Evolutionary conservation across 1,140 invertebrate species (phyloP).

Genomic region (Spodoptera frugiperda): DNA sequence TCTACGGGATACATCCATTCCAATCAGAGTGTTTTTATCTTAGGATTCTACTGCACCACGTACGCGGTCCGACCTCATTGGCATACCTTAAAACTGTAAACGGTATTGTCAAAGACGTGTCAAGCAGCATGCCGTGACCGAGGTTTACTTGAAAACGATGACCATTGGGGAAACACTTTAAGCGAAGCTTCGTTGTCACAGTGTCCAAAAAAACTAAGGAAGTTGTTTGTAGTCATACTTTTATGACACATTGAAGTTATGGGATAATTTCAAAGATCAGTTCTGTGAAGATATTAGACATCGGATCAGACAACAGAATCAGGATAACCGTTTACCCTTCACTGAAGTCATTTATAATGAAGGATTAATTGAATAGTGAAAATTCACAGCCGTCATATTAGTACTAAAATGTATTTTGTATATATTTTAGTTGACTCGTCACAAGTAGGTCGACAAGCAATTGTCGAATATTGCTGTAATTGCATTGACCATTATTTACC

Average conservation of each 20-base stretch:
- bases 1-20: background rate
- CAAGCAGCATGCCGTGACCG: constrained; percentile 53
- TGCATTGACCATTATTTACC: too few relatives aligned
- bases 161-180: constrained; percentile 52
- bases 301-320: background rate
- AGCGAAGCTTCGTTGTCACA: background rate
- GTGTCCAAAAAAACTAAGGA: too few relatives aligned
- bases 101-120: constrained; percentile 51
- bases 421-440: too few relatives aligned
- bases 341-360: background rate
- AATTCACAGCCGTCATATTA: too few relatives aligned
- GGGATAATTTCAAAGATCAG: background rate
- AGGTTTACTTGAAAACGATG: constrained; percentile 55
- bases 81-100: constrained; percentile 50
- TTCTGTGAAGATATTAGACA: background rate
- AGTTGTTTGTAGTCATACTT: too few relatives aligned
- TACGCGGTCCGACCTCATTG: constrained; percentile 55
- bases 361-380: too few relatives aligned
- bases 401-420: too few relatives aligned
- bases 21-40: background rate
- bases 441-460: too few relatives aligned
- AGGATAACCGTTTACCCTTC: background rate
- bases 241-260: background rate
- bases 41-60: constrained; percentile 43
- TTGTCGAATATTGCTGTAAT: too few relatives aligned